Evolutionary conservation across 2,888 invertebrate genomes (phyloP), one percentile per base, ranked within the genome.

Genomic region (Campoplex capitator): DNA sequence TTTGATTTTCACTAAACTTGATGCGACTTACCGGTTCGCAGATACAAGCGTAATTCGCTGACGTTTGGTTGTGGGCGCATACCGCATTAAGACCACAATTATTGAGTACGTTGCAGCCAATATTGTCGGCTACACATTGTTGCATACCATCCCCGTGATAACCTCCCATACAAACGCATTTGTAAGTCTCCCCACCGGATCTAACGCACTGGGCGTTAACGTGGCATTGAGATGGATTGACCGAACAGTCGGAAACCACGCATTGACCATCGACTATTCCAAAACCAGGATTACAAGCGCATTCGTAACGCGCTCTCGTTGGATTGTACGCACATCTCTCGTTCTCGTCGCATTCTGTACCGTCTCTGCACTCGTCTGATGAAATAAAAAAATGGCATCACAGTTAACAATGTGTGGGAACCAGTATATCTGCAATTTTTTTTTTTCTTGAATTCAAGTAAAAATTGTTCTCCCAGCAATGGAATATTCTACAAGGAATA

Each of bases 1-100:
- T 38, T 45, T 4, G n/a, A 38, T 38, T 38, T 38, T 38, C 38
- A 38, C 6, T 38, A 6, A 38, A 0, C 6, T 38, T 38, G 4
- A 38, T 6, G 7, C 16, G 75, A 90, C 93, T 88, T 84, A 94
- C 94, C 82, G 92, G 90, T 65, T 92, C 88, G 83, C 94, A 94
- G 74, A 93, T 88, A 87, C 94, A 94, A 73, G 90, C 93, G 84
- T 91, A 94, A 87, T 91, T 92, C 9, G 90, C 83, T 13, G 93
- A 91, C 42, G 93, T 92, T 51, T 93, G 93, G 88, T 94, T 93
- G 90, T 93, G 94, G 16, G 91, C 95, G 93, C 99, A 99, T 56
- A 96, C 95, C 11, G 98, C 98, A 92, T 98, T 96, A 1, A 95
- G 95, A 89, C 97, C 97, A 94, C 99, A 99, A 92, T 97, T 97